A percentile compares a stretch with the other conserved stretches of the same genome.
These are phyloP conservation scores for Monochamus saltuarius DNA, from an alignment of 1,140 invertebrate species.

Conservation along the genomic window DNA sequence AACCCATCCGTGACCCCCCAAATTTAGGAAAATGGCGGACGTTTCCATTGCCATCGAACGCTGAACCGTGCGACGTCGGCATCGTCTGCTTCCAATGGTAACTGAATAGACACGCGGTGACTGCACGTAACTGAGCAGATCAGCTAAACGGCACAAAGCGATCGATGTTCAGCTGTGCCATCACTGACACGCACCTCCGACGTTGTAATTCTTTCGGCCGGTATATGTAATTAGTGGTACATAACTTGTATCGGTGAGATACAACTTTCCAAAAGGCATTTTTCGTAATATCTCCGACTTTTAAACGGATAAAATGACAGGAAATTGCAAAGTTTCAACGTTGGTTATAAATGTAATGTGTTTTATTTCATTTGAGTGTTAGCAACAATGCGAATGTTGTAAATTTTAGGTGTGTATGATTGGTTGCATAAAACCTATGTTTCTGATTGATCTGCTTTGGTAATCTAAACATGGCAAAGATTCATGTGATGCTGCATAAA, in stretches of 20 bases:
- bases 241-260: conserved; percentile 1
- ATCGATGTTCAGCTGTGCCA: conserved; percentile 68
- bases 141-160: conserved; percentile 60
- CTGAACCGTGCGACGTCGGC: conserved; percentile 45
- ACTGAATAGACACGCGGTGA: conserved; percentile 58
- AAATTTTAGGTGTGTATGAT: too few relatives aligned
- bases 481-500: too few relatives aligned
- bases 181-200: conserved; percentile 55
- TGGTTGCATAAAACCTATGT: too few relatives aligned
- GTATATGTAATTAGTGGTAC: conserved; percentile 6
- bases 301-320: too few relatives aligned
- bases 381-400: too few relatives aligned
- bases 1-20: neutral
- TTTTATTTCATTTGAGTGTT: too few relatives aligned
- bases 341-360: too few relatives aligned
- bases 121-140: conserved; percentile 62
- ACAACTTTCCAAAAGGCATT: neutral
- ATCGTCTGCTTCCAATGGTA: conserved; percentile 59
- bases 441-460: too few relatives aligned
- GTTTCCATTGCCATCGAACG: conserved; percentile 32
- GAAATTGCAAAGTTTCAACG: too few relatives aligned
- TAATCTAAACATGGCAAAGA: too few relatives aligned
- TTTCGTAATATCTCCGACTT: too few relatives aligned
- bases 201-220: neutral
- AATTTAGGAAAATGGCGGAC: conserved; percentile 38